Evolutionary conservation across 2,113 vertebrate species (phyloP).

Genomic region (Ptyas mucosa): DNA sequence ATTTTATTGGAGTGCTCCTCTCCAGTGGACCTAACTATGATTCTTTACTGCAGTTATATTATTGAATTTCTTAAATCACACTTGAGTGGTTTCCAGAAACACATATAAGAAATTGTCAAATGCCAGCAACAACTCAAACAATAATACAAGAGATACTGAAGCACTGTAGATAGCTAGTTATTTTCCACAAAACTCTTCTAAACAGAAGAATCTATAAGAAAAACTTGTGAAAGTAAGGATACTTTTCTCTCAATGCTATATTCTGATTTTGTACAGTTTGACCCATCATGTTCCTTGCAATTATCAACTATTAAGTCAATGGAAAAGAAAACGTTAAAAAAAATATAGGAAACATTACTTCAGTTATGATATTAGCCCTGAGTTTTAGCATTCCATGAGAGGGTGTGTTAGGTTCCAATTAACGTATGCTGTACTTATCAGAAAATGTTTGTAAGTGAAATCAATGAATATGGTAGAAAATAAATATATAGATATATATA

Average conservation of each 20-base stretch:
- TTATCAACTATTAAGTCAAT: background rate
- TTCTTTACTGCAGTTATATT: conserved; percentile 55
- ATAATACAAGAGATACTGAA: background rate
- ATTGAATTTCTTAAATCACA: conserved; percentile 59
- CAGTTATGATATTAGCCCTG: background rate
- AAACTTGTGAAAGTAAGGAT: background rate
- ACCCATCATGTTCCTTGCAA: background rate
- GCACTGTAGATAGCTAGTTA: conserved; percentile 6
- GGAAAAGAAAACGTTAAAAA: background rate
- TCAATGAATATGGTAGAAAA: too few species aligned
- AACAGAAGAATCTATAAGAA: background rate
- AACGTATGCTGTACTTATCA: too few species aligned
- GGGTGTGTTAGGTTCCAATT: too few species aligned
- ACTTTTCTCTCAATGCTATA: background rate
- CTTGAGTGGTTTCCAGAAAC: conserved; percentile 32
- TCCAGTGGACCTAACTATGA: conserved; percentile 40
- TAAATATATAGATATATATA: too few species aligned
- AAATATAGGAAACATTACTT: background rate
- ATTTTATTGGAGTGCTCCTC: conserved; percentile 47
- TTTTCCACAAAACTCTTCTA: background rate
- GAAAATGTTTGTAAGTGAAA: too few species aligned
- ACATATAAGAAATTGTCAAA: conserved; percentile 17
- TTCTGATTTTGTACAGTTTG: background rate
- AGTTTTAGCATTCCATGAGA: background rate
- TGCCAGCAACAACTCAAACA: conserved; percentile 14